Conservation (phyloP, 2,797 vertebrate genomes). For the Tadarida brasiliensis region DNA sequence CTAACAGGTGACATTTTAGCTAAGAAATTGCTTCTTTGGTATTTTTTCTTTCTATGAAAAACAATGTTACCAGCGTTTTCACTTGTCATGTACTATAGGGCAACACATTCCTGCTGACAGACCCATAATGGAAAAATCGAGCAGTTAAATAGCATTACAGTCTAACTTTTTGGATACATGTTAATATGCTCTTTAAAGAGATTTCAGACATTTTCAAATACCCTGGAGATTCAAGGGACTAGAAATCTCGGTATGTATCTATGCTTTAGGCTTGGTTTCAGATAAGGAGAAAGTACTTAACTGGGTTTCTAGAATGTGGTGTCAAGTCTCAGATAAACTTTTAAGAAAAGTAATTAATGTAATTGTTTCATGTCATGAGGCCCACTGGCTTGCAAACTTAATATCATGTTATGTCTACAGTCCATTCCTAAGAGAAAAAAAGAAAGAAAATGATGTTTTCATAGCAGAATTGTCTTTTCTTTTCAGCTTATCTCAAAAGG, state of each 20-base stretch:
- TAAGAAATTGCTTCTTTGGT: conserved; percentile 92
- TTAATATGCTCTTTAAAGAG: conserved; percentile 91
- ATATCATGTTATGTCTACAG: neutral
- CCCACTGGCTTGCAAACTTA: neutral
- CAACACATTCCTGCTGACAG: conserved; percentile 91
- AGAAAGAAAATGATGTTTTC: neutral
- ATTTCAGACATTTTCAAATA: conserved; percentile 88
- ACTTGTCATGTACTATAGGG: conserved; percentile 92
- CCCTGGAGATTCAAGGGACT: conserved; percentile 85
- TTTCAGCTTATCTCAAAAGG: neutral
- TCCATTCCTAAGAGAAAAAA: conserved; percentile 16
- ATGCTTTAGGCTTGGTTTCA: conserved; percentile 61
- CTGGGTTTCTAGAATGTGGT: neutral
- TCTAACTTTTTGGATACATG: conserved; percentile 91
- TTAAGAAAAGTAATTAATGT: conserved; percentile 44
- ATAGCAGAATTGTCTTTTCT: neutral
- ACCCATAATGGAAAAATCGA: conserved; percentile 92
- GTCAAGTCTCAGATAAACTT: conserved; percentile 8
- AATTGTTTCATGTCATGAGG: neutral
- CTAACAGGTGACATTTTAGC: conserved; percentile 93
- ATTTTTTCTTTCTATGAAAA: conserved; percentile 91
- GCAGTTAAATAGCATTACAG: conserved; percentile 90
- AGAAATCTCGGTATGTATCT: conserved; percentile 79
- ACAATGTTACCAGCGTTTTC: conserved; percentile 92
- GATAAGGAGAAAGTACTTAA: conserved; percentile 63